A percentile compares a stretch with the other conserved stretches of the same genome.
Conservation (phyloP, 37 sponge, comb jelly and placozoan species). For the Diacarnus erythraeanus region DNA sequence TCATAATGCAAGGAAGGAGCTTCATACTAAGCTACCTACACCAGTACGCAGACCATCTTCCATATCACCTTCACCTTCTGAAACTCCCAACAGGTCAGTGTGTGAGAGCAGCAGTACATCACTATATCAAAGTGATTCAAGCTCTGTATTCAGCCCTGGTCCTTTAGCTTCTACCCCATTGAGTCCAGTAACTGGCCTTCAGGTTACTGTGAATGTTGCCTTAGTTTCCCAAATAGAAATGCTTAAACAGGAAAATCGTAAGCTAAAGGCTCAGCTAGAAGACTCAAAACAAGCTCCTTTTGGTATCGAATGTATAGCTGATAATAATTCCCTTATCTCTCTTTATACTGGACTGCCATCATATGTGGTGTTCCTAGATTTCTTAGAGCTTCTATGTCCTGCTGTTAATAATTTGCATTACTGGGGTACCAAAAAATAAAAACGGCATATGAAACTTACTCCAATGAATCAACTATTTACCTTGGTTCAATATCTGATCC, state of each 20-base stretch:
- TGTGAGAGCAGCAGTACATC: neutral
- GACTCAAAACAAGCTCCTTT: conserved; percentile 12
- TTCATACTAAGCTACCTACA: too few species aligned
- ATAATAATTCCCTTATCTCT: conserved; percentile 4
- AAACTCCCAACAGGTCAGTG: neutral
- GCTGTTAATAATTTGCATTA: conserved; percentile 31
- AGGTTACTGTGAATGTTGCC: conserved; percentile 20
- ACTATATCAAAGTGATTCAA: neutral
- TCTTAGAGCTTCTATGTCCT: conserved; percentile 36
- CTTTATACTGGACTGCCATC: conserved; percentile 29
- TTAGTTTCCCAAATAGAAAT: conserved; percentile 28
- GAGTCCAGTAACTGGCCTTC: neutral
- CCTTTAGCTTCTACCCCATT: neutral
- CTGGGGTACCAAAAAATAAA: conserved; percentile 13
- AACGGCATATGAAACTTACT: neutral
- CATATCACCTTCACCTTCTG: neutral
- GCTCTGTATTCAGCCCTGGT: neutral
- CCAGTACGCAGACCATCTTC: too few species aligned
- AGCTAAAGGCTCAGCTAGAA: conserved; percentile 1
- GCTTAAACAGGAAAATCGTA: conserved; percentile 24
- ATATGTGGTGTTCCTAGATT: conserved; percentile 19
- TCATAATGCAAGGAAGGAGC: neutral
- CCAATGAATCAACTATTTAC: conserved; percentile 7
- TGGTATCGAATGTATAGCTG: neutral
- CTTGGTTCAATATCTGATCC: conserved; percentile 35